phyloP scores from a whole-genome alignment of 2,797 vertebrate genomes.

The Pteronotus mesoamericanus region DNA sequence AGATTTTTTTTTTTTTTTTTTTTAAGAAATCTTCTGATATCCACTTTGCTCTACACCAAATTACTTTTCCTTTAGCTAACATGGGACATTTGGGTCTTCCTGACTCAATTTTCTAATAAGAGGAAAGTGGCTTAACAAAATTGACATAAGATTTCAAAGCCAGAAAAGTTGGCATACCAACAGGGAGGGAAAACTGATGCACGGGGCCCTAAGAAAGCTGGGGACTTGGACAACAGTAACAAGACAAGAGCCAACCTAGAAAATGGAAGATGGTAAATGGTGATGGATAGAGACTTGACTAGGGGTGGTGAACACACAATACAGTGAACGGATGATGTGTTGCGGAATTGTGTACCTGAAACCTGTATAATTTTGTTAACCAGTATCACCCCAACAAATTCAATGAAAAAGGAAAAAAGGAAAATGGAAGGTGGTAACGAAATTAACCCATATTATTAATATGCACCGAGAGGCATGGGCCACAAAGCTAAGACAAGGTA shows the following conservation, averaged over 20 bases:
- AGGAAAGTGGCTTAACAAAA: conserved; percentile 11
- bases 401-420: neutral
- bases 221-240: neutral
- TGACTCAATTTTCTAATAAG: neutral
- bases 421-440: neutral
- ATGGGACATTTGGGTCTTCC: neutral
- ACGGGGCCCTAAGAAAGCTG: neutral
- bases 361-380: neutral
- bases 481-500: conserved; percentile 23
- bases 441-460: neutral
- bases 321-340: too few species aligned
- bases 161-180: neutral
- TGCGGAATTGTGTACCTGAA: neutral
- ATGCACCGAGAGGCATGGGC: neutral
- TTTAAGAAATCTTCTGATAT: conserved; percentile 13
- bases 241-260: neutral
- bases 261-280: neutral
- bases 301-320: neutral
- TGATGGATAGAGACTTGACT: neutral
- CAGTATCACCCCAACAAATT: neutral
- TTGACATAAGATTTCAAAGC: neutral
- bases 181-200: neutral
- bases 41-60: conserved; percentile 11
- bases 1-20: neutral
- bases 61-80: conserved; percentile 15